These are phyloP conservation scores for Crypturellus tataupa DNA, from an alignment of 2,797 vertebrate genomes.

Conservation along the genomic window DNA sequence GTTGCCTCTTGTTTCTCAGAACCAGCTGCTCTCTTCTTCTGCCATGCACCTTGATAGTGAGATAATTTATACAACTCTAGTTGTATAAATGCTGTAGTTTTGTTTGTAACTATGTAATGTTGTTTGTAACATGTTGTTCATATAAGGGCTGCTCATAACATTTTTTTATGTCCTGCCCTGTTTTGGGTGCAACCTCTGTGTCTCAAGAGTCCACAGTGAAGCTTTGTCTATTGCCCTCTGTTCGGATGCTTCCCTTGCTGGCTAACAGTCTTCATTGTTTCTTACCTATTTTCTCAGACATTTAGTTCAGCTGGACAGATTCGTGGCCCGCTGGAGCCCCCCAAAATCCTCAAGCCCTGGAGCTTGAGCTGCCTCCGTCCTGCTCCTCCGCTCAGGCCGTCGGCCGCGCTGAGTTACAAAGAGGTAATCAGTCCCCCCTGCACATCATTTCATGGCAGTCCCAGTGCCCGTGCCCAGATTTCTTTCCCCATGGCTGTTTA, in stretches of 20 bases:
- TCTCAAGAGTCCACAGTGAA: background rate
- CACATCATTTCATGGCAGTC: background rate
- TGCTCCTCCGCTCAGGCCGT: conserved; percentile 95
- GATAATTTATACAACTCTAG: background rate
- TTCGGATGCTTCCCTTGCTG: background rate
- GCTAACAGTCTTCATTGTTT: conserved; percentile 68
- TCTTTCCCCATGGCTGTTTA: background rate
- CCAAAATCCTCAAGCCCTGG: conserved; percentile 95
- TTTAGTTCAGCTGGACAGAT: conserved; percentile 81
- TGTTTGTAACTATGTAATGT: background rate
- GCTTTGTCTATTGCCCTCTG: background rate
- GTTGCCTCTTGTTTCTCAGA: background rate
- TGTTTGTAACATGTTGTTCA: background rate
- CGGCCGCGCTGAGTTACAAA: conserved; percentile 96
- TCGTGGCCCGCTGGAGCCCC: conserved; percentile 93
- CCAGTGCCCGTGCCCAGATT: background rate
- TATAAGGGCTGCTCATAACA: background rate
- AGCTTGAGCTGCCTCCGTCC: conserved; percentile 97
- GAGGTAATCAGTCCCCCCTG: conserved; percentile 88
- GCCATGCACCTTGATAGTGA: background rate
- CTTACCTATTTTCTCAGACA: conserved; percentile 83
- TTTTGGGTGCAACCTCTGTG: conserved; percentile 4
- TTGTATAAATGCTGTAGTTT: background rate
- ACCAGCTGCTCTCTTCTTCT: background rate
- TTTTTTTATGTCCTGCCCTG: background rate